Evolutionary conservation across 2,113 vertebrate genomes (phyloP), one percentile per base, ranked within the genome.

Genomic region (Coregonus clupeaformis): DNA sequence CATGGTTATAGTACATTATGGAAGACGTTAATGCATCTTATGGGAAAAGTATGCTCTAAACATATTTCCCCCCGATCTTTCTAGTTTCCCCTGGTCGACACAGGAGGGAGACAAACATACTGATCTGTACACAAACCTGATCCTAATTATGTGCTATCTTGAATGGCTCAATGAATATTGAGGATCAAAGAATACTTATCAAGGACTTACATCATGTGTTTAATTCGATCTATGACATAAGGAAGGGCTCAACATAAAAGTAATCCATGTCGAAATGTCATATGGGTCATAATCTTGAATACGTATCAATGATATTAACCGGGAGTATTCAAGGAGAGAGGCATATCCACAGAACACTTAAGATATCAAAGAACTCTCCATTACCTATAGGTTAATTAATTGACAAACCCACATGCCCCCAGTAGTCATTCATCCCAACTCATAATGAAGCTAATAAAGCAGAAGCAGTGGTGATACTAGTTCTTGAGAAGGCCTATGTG

Each of bases 91-190:
- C 71, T 60, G 36, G 32, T 76, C 42, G 72, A 74, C 74, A 25
- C 78, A 67, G 70, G 45, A 75, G 84, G 77, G 77, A 74, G 80
- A 78, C 72, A 83, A 70, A 85, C 80, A 75, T 55, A 74, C 87
- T 5, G 12, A 84, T 18, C 84, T 80, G 74, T 82, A 78, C 86
- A 64, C 71, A 73, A 77, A 75, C 78, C 72, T 80, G 76, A 83
- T 83, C 87, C 77, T 67, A 81, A 90, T 90, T 89, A 90, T 72
- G 67, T 55, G 45, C 63, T 70, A 24, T 82, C 85, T 82, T 86
- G 82, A 86, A 82, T 82, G 78, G 86, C 83, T 77, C 85, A 89
- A 89, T 87, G 36, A 42, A 42, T 42, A 74, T 74, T 80, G 82
- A 76, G 82, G 77, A 84, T 88, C 16, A 55, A 6, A 55, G 52